Base-by-base conservation (phyloP, 1,140 invertebrate genomes). In the Drosophila oshimai region DNA sequence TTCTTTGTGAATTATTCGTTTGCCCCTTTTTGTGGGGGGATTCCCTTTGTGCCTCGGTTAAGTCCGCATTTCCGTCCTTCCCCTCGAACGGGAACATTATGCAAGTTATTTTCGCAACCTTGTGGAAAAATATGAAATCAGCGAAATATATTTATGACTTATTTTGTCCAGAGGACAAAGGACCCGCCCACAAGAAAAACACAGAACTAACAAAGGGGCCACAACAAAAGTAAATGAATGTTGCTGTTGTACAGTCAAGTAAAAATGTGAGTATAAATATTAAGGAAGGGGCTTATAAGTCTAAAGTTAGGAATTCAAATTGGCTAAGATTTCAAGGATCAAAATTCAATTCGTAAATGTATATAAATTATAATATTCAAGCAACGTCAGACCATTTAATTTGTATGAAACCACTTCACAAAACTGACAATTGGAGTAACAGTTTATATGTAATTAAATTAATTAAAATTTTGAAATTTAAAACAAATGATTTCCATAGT, bases 131-230 rank as follows among this genome's bases (percentile, higher is more conserved):
- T 46, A 81, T 55, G 51, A 77, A 70, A 69, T 58, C 39, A 72
- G 46, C 54, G 62, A 76, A 83, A 84, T 70, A 74, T 77, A 84
- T 83, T 84, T 84, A 84, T 78, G 74, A 77, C 74, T 77, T 83
- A 74, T 77, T 81, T 72, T 77, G 75, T 53, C 34, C 24, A 39
- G 42, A 55, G 61, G 42, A 65, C 61, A 65, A 65, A 41, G 44
- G 26, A 47, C 6, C 33, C 26, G 20, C 12, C 34, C 4, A 36
- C 42, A 5, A 41, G 24, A 26, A 29, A 39, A 50, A n/a, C 17
- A 24, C 18, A 37, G 18, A 24, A 29, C 13, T 12, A 31, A 20
- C 29, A 1, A 62, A 36, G 18, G 57, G 34, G 50, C 28, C 37
- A 44, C 15, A 12, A 4, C 41, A 39, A 12, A 47, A 31, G 13